Percentiles rank a stretch among this genome's conserved stretches.
Evolutionary conservation across 2,888 invertebrate genomes (phyloP).

Genomic region (Agrilus mali): DNA sequence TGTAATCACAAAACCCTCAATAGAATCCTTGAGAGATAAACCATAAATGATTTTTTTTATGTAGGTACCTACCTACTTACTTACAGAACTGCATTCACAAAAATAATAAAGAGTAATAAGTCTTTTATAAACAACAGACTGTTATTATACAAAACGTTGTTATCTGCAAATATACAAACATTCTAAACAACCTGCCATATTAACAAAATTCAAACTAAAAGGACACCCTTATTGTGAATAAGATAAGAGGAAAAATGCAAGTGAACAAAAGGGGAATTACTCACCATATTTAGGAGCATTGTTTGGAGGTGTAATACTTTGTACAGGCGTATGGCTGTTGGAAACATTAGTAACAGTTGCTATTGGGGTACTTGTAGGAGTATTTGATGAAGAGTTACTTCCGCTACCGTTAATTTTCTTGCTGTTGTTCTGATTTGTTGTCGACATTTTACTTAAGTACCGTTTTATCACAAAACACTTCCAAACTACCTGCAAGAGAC

Average conservation of each 20-base stretch:
- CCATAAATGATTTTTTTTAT: no score
- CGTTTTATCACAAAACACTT: constrained; percentile 16
- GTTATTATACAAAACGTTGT: no score
- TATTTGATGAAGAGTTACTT: constrained; percentile 28
- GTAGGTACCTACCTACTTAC: no score
- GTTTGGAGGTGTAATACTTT: constrained; percentile 29
- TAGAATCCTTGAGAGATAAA: no score
- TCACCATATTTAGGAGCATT: constrained; percentile 41
- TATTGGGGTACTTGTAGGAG: constrained; percentile 32
- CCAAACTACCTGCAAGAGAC: constrained; percentile 16
- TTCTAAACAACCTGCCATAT: no score
- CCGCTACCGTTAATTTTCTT: constrained; percentile 23
- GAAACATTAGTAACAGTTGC: constrained; percentile 23
- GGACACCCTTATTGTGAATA: not conserved
- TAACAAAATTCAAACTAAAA: no score
- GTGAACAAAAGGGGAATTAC: constrained; percentile 6
- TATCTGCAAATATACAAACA: no score
- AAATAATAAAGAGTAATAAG: no score
- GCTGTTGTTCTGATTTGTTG: constrained; percentile 23
- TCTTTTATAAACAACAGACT: no score
- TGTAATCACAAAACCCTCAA: no score
- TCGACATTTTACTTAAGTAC: constrained; percentile 19
- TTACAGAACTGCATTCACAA: no score
- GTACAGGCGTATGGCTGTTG: constrained; percentile 22
- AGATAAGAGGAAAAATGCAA: not conserved